Base-by-base conservation (phyloP, 2,797 vertebrate genomes). In the Pterois miles region DNA sequence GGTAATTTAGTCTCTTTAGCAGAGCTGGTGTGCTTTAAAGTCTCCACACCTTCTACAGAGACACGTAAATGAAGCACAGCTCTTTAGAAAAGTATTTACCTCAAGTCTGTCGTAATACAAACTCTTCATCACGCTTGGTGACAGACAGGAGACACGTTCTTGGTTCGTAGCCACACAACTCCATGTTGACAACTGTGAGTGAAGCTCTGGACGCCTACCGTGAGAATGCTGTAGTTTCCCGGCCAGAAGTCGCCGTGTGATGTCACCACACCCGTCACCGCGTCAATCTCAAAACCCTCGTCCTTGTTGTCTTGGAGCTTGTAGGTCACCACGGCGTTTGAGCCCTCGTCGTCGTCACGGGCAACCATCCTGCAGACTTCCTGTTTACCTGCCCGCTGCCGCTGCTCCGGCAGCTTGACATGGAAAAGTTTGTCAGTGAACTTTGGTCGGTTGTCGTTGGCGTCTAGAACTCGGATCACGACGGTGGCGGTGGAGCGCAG, bases 391-490 rank as follows among this genome's bases (percentile, higher is more conserved):
- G 67, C 67, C 0, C 66, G 86, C n/a, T 71, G 93, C 0, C 74
- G 88, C 75, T 92, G 95, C 76, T 97, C 96, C 0, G 94, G 95
- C 13, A 98, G 93, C 76, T 94, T 94, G 59, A 99, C 95, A 31
- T 97, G 96, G 91, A 98, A 97, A 43, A 97, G 95, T 79, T 98
- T 99, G 70, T 99, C 96, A 7, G 95, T 95, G 88, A 99, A 99
- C 38, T 89, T 93, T 1, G 98, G 98, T 4, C 91, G 83, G 65
- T 94, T 98, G 94, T 99, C 98, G 0, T 99, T 99, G 82, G 95
- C 93, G 62, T 99, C 98, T 57, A 96, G 80, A 38, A 99, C 89
- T 52, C 89, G 82, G 76, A 99, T 95, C 74, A 99, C 94, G 0
- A 99, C 96, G 22, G 96, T 97, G 84, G 97, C 96, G 58, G 95